phyloP scores from a whole-genome alignment of 2,888 invertebrate genomes.

The Portevinia maculata region DNA sequence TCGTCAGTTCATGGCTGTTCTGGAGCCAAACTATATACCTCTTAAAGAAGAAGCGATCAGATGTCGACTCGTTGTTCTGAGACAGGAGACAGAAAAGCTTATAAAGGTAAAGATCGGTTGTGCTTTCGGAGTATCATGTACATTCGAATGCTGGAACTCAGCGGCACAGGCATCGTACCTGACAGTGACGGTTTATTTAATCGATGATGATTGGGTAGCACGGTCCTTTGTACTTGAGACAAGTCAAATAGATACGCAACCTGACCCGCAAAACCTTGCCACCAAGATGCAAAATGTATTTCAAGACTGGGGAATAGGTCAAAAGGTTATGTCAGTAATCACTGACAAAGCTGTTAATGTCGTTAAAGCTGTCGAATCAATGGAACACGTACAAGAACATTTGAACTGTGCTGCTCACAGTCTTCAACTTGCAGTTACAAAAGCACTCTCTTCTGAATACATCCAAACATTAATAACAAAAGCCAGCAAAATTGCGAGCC shows the following conservation, averaged over 20 bases:
- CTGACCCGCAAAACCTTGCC: conserved; percentile 3
- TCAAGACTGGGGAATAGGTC: conserved; percentile 16
- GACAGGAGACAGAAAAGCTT: neutral
- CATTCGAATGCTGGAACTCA: conserved; percentile 14
- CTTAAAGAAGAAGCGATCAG: conserved; percentile 25
- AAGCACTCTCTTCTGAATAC: conserved; percentile 17
- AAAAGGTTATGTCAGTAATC: conserved; percentile 28
- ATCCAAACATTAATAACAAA: conserved; percentile 18
- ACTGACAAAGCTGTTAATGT: conserved; percentile 24
- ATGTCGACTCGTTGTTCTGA: conserved; percentile 2
- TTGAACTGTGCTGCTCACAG: conserved; percentile 21
- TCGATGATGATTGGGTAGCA: conserved; percentile 21
- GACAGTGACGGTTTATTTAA: conserved; percentile 18
- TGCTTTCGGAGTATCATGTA: conserved; percentile 14
- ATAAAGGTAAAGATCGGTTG: conserved; percentile 4
- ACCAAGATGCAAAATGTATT: conserved; percentile 13
- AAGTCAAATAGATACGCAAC: conserved; percentile 10
- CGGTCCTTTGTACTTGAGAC: conserved; percentile 23
- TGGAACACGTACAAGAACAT: conserved; percentile 1
- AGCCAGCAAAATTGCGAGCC: conserved; percentile 16
- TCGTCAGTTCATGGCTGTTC: conserved; percentile 23
- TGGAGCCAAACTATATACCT: conserved; percentile 20
- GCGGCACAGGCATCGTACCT: conserved; percentile 18
- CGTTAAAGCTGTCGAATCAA: conserved; percentile 23
- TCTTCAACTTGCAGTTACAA: conserved; percentile 24